A percentile compares a stretch with the other conserved stretches of the same genome.
phyloP scores from a whole-genome alignment of 2,113 vertebrate species.

The Garra rufa region DNA sequence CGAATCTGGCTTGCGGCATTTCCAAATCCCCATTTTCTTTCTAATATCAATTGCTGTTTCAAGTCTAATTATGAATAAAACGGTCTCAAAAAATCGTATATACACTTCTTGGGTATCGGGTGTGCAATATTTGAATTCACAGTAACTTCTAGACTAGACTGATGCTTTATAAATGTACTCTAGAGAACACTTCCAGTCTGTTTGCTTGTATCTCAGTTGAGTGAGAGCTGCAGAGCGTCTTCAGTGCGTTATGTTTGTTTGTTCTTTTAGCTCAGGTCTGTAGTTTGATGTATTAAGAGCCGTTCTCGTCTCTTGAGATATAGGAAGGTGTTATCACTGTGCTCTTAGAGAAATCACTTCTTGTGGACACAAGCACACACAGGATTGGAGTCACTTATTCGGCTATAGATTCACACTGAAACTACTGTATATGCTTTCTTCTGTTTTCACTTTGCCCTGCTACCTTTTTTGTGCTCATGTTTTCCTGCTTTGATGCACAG shows the following conservation, averaged over 20 bases:
- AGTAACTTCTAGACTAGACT: neutral
- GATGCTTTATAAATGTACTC: neutral
- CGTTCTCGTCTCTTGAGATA: neutral
- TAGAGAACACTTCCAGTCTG: neutral
- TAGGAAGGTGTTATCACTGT: neutral
- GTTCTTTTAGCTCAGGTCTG: slow-evolving; percentile 24
- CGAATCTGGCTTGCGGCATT: neutral
- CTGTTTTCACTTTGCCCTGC: neutral
- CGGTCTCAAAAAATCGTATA: neutral
- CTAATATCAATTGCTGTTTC: neutral
- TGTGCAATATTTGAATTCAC: neutral
- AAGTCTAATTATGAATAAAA: neutral
- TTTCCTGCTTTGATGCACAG: neutral
- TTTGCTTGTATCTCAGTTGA: slow-evolving; percentile 1
- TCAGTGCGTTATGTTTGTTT: neutral
- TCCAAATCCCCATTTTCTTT: neutral
- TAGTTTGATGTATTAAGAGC: slow-evolving; percentile 22
- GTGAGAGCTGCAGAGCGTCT: neutral
- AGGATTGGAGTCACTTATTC: slow-evolving; percentile 20
- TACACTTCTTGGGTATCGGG: neutral
- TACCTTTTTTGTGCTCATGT: neutral
- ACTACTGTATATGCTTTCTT: neutral
- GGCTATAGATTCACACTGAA: neutral
- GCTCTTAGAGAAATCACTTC: slow-evolving; percentile 30
- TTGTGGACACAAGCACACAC: neutral